Conservation (phyloP, 2,888 invertebrate species). For the Parelbella ahira region DNA sequence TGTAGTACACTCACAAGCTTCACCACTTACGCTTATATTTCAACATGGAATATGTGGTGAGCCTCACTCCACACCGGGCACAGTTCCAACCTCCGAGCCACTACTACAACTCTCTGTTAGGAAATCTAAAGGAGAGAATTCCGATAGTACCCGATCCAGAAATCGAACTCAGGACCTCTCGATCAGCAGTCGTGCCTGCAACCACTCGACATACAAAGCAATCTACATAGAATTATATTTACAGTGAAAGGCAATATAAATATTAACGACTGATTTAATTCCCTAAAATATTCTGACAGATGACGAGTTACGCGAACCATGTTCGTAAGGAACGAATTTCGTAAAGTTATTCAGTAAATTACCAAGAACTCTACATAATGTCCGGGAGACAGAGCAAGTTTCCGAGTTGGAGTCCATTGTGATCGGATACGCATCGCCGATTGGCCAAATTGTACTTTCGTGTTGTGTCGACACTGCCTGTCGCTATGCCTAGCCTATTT, state of each 20-base stretch:
- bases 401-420: constrained; percentile 39
- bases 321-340: constrained; percentile 12
- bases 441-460: constrained; percentile 44
- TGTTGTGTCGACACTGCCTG: constrained; percentile 29
- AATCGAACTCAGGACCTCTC: too few relatives aligned
- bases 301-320: constrained; percentile 15
- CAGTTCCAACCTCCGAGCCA: too few relatives aligned
- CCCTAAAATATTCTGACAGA: constrained; percentile 15
- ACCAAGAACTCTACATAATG: constrained; percentile 13
- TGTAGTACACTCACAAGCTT: too few relatives aligned
- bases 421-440: constrained; percentile 35
- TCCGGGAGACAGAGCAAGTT: constrained; percentile 11
- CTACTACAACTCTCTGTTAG: too few relatives aligned
- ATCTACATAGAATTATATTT: too few relatives aligned
- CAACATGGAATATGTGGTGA: too few relatives aligned
- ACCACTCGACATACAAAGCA: too few relatives aligned
- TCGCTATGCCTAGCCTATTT: constrained; percentile 7
- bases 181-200: too few relatives aligned
- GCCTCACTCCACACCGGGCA: too few relatives aligned
- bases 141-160: too few relatives aligned
- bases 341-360: constrained; percentile 22
- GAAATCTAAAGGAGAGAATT: too few relatives aligned
- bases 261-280: constrained; percentile 6
- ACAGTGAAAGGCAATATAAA: constrained; percentile 13
- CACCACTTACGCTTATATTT: too few relatives aligned